Percentiles rank a stretch among this genome's conserved stretches.
phyloP scores from a whole-genome alignment of 2,113 vertebrate genomes.

The Collichthys lucidus region DNA sequence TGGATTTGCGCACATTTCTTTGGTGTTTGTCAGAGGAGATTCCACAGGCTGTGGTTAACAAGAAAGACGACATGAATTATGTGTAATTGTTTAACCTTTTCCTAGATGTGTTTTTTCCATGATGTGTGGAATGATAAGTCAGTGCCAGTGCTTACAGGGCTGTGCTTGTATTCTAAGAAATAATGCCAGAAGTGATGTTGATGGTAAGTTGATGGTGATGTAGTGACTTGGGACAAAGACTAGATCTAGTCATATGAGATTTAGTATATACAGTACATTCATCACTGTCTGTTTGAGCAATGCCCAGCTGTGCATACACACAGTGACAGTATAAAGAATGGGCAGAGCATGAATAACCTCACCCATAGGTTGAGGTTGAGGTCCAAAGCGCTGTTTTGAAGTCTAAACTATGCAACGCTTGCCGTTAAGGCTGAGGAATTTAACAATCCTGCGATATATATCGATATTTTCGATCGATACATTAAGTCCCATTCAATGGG shows the following conservation, averaged over 20 bases:
- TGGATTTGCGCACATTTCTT: constrained; percentile 4
- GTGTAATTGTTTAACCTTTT: not conserved
- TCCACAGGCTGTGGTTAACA: constrained; percentile 29
- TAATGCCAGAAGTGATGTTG: not conserved
- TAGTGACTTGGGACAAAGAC: not conserved
- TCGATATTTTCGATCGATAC: too few species aligned
- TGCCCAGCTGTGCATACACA: not conserved
- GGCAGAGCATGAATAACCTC: too few species aligned
- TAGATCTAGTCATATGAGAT: not conserved
- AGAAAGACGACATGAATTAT: not conserved
- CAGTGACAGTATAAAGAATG: not conserved
- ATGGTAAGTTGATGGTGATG: not conserved
- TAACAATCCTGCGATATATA: too few species aligned
- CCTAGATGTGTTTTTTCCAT: not conserved
- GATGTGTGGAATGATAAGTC: not conserved
- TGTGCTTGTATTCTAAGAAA: not conserved
- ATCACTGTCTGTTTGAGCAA: not conserved
- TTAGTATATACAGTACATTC: not conserved
- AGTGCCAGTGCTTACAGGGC: not conserved
- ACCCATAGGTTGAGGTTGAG: too few species aligned
- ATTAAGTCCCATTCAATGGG: too few species aligned
- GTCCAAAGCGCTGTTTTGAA: too few species aligned
- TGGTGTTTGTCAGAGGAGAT: constrained; percentile 34
- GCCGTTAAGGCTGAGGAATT: too few species aligned
- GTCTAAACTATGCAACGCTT: too few species aligned